These are phyloP conservation scores for Epiperipatus broadwayi DNA, from an alignment of 2,888 invertebrate genomes.

Conservation along the genomic window DNA sequence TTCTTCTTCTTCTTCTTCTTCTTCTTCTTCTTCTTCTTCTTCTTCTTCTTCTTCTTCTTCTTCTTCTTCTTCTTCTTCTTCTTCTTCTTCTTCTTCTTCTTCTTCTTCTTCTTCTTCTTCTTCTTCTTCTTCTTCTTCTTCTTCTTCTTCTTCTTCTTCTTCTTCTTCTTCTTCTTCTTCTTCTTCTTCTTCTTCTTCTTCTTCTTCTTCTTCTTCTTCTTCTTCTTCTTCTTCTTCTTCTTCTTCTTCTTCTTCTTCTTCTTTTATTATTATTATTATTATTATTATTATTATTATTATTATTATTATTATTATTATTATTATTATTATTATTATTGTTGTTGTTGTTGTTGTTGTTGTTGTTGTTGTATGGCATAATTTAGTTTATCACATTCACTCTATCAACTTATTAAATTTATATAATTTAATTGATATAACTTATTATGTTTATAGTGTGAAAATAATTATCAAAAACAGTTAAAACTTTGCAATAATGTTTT, in stretches of 20 bases:
- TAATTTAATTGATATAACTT: no score
- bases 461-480: no score
- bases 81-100: background rate
- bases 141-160: background rate
- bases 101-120: background rate
- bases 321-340: conserved; percentile 3
- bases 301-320: conserved; percentile 3
- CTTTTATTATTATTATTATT: conserved; percentile 1
- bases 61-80: background rate
- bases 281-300: conserved; percentile 3
- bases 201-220: background rate
- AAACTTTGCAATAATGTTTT: no score
- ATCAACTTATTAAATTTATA: no score
- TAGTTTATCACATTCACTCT: background rate
- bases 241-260: conserved; percentile 1
- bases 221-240: background rate
- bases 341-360: conserved; percentile 3
- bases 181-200: no score
- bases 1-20: background rate
- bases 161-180: conserved; percentile 1
- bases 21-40: background rate
- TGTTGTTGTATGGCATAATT: no score
- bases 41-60: background rate
- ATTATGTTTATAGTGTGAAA: no score
- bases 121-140: background rate